Evolutionary conservation across 2,888 invertebrate genomes (phyloP).

Genomic region (Spilosoma lubricipeda): DNA sequence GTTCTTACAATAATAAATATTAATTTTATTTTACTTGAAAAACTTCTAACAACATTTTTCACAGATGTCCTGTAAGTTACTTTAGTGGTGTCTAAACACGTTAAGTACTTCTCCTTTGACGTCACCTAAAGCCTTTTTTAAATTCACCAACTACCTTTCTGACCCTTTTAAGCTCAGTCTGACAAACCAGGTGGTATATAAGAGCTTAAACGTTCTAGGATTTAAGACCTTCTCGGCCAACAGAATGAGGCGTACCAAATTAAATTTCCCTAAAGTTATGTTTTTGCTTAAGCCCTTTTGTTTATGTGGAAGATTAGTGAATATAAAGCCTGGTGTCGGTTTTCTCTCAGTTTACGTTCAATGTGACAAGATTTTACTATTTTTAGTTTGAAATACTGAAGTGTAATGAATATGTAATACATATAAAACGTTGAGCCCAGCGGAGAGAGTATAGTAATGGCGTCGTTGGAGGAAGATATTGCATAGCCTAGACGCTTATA

Average conservation of each 20-base stretch:
- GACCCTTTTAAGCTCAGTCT: slow-evolving; percentile 4
- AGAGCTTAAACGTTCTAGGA: slow-evolving; percentile 4
- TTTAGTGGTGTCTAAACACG: neutral
- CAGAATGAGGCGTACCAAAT: slow-evolving; percentile 1
- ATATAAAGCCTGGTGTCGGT: slow-evolving; percentile 1
- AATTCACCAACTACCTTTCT: neutral
- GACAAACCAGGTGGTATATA: slow-evolving; percentile 3
- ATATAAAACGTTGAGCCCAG: too few relatives aligned
- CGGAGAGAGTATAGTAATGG: too few relatives aligned
- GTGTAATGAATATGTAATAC: neutral
- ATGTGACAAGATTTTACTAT: neutral
- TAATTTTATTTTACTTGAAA: neutral
- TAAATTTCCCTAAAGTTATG: slow-evolving; percentile 38
- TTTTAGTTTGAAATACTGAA: neutral
- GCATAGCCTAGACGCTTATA: too few relatives aligned
- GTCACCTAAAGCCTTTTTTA: neutral
- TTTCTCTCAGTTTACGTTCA: neutral
- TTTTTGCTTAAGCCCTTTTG: slow-evolving; percentile 36
- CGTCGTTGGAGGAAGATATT: too few relatives aligned
- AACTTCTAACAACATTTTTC: neutral
- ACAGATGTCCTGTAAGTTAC: neutral
- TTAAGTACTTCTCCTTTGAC: neutral
- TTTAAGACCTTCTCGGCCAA: slow-evolving; percentile 4
- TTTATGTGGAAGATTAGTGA: slow-evolving; percentile 26
- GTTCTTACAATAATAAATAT: neutral